Evolutionary conservation across 2,113 vertebrate species (phyloP).

Genomic region (Loxodonta africana): DNA sequence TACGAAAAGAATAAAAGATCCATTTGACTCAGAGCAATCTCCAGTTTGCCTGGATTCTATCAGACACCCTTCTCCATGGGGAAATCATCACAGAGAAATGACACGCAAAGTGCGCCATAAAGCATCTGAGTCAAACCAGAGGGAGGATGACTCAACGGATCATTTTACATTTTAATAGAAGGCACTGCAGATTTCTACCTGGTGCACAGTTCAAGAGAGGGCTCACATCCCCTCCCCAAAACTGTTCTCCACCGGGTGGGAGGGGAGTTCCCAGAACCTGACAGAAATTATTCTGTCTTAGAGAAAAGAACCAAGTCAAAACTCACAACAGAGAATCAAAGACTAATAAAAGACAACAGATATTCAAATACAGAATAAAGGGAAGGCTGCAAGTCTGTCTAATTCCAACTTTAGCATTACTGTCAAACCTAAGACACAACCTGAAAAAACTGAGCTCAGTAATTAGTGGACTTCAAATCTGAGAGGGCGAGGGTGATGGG

Average conservation of each 20-base stretch:
- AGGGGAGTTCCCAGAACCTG: conserved; percentile 88
- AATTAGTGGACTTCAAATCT: conserved; percentile 33
- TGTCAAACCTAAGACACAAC: conserved; percentile 39
- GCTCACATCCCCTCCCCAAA: conserved; percentile 78
- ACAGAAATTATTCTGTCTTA: conserved; percentile 84
- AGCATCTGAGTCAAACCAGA: conserved; percentile 85
- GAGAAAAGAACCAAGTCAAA: conserved; percentile 87
- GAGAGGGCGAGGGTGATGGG: background rate
- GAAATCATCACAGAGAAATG: conserved; percentile 89
- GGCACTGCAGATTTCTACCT: conserved; percentile 82
- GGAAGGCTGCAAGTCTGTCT: conserved; percentile 52
- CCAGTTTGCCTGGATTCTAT: conserved; percentile 86
- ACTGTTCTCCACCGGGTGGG: conserved; percentile 83
- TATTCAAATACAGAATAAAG: conserved; percentile 75
- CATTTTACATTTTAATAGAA: conserved; percentile 87
- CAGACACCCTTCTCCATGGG: conserved; percentile 88
- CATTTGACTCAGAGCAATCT: conserved; percentile 84
- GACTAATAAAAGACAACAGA: conserved; percentile 84
- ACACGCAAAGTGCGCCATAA: conserved; percentile 84
- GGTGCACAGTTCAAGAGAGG: conserved; percentile 83
- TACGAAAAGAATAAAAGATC: conserved; percentile 79
- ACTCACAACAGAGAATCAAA: conserved; percentile 79
- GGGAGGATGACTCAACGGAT: conserved; percentile 89
- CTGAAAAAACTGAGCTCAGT: background rate
- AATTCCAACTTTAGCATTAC: conserved; percentile 57